A percentile compares a stretch with the other conserved stretches of the same genome.
Conservation (phyloP, 2,888 invertebrate species). For the Drosophila anceps region DNA sequence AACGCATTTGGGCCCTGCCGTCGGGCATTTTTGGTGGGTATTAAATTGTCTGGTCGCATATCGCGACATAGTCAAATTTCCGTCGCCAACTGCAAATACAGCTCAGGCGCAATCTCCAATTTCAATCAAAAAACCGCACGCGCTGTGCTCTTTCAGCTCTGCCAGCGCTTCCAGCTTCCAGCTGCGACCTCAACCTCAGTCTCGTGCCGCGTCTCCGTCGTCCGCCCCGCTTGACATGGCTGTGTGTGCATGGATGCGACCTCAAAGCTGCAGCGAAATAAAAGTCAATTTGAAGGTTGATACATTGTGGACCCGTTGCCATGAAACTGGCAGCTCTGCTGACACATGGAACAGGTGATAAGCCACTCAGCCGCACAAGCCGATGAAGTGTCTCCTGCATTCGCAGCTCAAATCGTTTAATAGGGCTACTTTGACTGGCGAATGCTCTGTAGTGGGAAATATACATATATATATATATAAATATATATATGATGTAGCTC, state of each 20-base stretch:
- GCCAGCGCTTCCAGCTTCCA: slow-evolving; percentile 1
- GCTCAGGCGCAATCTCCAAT: slow-evolving; percentile 74
- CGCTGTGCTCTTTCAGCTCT: slow-evolving; percentile 36
- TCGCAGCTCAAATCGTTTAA: not conserved
- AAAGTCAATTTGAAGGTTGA: slow-evolving; percentile 79
- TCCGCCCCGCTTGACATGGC: slow-evolving; percentile 27
- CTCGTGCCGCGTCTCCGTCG: not conserved
- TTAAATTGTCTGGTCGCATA: slow-evolving; percentile 77
- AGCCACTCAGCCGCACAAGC: slow-evolving; percentile 64
- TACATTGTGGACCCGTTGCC: slow-evolving; percentile 66
- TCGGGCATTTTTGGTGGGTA: slow-evolving; percentile 58
- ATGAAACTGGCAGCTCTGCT: slow-evolving; percentile 63
- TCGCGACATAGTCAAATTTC: slow-evolving; percentile 77
- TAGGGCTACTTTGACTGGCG: not conserved
- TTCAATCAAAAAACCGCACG: slow-evolving; percentile 78
- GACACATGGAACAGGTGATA: slow-evolving; percentile 73
- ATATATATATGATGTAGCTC: not conserved
- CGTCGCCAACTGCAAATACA: slow-evolving; percentile 69
- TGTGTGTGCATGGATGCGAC: slow-evolving; percentile 58
- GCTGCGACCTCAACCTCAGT: slow-evolving; percentile 28
- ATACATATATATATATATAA: not conserved
- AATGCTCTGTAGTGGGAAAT: slow-evolving; percentile 11
- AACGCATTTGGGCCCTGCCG: slow-evolving; percentile 54
- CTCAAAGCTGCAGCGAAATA: slow-evolving; percentile 75
- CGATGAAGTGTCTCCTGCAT: slow-evolving; percentile 61